Evolutionary conservation across 2,113 vertebrate species (phyloP), one percentile per base, ranked within the genome.

Genomic region (Melanocharis versteri): DNA sequence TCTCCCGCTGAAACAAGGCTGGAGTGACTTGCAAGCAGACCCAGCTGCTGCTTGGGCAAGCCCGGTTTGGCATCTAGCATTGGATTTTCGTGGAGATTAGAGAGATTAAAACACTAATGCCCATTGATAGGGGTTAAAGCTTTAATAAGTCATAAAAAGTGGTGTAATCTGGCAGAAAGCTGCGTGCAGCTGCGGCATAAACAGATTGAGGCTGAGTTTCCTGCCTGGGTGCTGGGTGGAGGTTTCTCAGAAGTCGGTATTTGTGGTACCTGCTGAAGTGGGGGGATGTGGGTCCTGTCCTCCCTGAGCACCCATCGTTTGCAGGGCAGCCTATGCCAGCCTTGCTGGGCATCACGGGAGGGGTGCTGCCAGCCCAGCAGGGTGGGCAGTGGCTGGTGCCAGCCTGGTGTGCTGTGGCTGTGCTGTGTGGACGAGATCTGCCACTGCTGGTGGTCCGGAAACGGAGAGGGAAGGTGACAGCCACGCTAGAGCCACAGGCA

Each of bases 101-200:
- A 64, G 61, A 95, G 95, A 91, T 96, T 93, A 83, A 83, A 83
- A 53, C 76, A 31, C 83, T 93, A 89, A 78, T 84, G 82, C 83
- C 61, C 79, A 90, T 4, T 75, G 85, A 87, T 90, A 97, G 86
- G 89, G 91, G 90, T 78, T 94, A 95, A 91, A 90, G 81, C 90
- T 95, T 87, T 96, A 93, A 93, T 83, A 95, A 97, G 76, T 97
- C 56, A 50, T 95, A 87, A 96, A 96, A 96, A 86, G 31, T 80
- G 91, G 81, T 80, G 84, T 95, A 95, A 97, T 96, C 91, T 69
- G 81, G 75, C 94, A 90, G 84, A 96, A 96, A 93, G 81, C 80
- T 57, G 23, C 4, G 0, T 1, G 11, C 48, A 87, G 73, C 87
- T 96, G 87, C 95, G 87, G 60, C 1, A 4, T 89, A 66, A 93